These are phyloP conservation scores for Orthosia gracilis DNA, from an alignment of 2,888 invertebrate genomes.

Conservation along the genomic window DNA sequence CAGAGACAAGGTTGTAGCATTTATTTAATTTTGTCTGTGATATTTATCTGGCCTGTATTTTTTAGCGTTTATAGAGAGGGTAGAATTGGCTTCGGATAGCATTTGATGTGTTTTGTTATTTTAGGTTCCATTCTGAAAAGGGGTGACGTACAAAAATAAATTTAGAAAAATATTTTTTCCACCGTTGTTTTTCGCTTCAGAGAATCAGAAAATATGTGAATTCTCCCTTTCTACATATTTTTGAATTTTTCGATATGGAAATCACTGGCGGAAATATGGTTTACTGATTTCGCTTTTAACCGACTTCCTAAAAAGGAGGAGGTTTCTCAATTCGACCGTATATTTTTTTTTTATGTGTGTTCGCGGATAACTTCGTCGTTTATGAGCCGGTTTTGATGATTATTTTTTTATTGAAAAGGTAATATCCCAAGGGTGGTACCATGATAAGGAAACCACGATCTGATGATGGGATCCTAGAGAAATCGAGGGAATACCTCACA, in stretches of 20 bases:
- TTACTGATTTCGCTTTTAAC: background rate
- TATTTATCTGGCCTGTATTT: constrained; percentile 64
- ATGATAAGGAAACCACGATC: no score
- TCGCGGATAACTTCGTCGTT: no score
- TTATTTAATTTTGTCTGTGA: constrained; percentile 65
- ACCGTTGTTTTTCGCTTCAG: constrained; percentile 13
- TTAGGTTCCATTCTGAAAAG: constrained; percentile 26
- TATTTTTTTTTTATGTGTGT: no score
- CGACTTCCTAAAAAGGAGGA: no score
- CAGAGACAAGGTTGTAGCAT: constrained; percentile 41
- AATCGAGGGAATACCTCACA: no score
- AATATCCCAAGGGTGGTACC: no score
- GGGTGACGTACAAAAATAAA: constrained; percentile 9
- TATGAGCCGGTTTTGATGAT: no score
- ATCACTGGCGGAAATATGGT: background rate
- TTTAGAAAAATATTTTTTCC: constrained; percentile 11
- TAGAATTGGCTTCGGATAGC: constrained; percentile 45
- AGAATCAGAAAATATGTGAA: background rate
- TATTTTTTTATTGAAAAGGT: no score
- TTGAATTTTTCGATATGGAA: background rate
- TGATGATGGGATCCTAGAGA: no score
- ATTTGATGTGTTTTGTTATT: constrained; percentile 35
- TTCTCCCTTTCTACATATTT: background rate
- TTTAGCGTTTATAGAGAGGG: constrained; percentile 45
- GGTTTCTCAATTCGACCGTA: no score